Evolutionary conservation across 2,888 invertebrate genomes (phyloP).

Genomic region (Anthrax anthrax): DNA sequence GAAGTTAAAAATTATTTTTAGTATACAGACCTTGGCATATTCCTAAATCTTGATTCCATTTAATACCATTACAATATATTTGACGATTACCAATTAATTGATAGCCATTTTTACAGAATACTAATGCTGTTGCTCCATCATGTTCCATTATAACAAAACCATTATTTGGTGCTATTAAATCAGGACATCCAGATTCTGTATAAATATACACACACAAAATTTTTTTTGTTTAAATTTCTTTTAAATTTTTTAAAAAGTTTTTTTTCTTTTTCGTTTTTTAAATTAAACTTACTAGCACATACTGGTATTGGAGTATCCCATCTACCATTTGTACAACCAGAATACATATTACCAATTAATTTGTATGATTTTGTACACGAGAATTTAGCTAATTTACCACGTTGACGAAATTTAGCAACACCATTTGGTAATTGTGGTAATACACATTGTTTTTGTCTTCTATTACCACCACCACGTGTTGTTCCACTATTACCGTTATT

Average conservation of each 20-base stretch:
- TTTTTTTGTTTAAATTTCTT: neutral
- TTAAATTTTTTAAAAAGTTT: neutral
- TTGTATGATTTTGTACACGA: conserved; percentile 5
- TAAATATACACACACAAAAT: neutral
- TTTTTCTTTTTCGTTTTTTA: no score
- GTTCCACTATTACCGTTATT: neutral
- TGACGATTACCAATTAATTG: conserved; percentile 42
- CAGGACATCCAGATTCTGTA: conserved; percentile 44
- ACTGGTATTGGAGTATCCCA: conserved; percentile 58
- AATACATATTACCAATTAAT: conserved; percentile 15
- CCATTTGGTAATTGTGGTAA: conserved; percentile 10
- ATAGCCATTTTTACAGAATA: conserved; percentile 52
- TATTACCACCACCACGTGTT: no score
- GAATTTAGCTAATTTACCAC: conserved; percentile 8
- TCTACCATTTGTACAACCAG: conserved; percentile 35
- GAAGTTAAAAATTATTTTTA: neutral
- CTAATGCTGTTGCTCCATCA: conserved; percentile 42
- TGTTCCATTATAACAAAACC: conserved; percentile 39
- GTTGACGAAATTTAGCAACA: conserved; percentile 1
- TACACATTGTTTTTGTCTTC: neutral
- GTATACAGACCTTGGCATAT: conserved; percentile 34
- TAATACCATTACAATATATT: conserved; percentile 55
- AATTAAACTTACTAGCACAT: conserved; percentile 55
- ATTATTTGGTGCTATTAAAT: conserved; percentile 34
- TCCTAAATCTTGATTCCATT: conserved; percentile 56